Percentiles rank a stretch among this genome's conserved stretches.
Conservation (phyloP, 1,140 invertebrate genomes). For the Drosophila melanogaster region Release_6_plus_ISO1_MT NT_037436.4:14272001-14272500, state of each 20-base stretch:
- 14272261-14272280: constrained; percentile 1
- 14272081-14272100: constrained; percentile 15
- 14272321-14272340: constrained; percentile 81
- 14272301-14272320: constrained; percentile 65
- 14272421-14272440: constrained; percentile 20
- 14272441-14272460: constrained; percentile 1
- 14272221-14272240: constrained; percentile 58
- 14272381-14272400: constrained; percentile 45
- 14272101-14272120: constrained; percentile 69
- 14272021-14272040: constrained; percentile 22
- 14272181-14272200: constrained; percentile 73
- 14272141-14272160: constrained; percentile 32
- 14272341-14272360: constrained; percentile 53
- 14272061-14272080: not conserved
- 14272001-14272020: not conserved
- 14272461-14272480: no score
- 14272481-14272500: no score
- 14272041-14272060: constrained; percentile 42
- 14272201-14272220: constrained; percentile 39
- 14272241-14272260: constrained; percentile 59
- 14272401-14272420: constrained; percentile 65
- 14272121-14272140: constrained; percentile 53
- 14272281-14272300: constrained; percentile 7
- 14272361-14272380: constrained; percentile 25
- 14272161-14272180: constrained; percentile 55